These are phyloP conservation scores for Pollenia labialis DNA, from an alignment of 2,888 invertebrate species.

Conservation along the genomic window DNA sequence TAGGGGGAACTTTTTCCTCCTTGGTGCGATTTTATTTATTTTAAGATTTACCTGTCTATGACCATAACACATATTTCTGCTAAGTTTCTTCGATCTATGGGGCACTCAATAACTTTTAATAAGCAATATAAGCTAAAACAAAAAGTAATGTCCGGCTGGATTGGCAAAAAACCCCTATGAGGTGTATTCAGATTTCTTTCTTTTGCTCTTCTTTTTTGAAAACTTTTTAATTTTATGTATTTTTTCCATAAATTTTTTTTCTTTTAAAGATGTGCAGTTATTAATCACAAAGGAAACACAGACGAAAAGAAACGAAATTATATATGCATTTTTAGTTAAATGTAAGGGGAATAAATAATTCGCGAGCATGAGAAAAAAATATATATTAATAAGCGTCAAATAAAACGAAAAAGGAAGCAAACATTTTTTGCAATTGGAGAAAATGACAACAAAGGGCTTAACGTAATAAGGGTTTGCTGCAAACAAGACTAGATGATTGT, in stretches of 20 bases:
- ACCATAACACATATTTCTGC: too few species aligned
- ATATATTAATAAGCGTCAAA: background rate
- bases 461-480: background rate
- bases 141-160: too few species aligned
- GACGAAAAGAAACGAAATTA: background rate
- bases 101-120: too few species aligned
- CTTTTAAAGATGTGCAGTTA: conserved; percentile 61
- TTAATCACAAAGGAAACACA: conserved; percentile 62
- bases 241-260: conserved; percentile 5
- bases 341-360: conserved; percentile 33
- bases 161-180: too few species aligned
- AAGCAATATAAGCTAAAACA: too few species aligned
- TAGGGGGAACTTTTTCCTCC: too few species aligned
- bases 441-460: background rate
- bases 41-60: too few species aligned
- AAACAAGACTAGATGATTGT: background rate
- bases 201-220: background rate
- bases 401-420: background rate
- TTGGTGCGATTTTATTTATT: too few species aligned
- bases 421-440: conserved; percentile 16
- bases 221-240: conserved; percentile 32
- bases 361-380: background rate
- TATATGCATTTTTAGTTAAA: background rate
- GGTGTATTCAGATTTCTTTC: conserved; percentile 30
- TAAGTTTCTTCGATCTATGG: too few species aligned